phyloP scores from a whole-genome alignment of 1,140 invertebrate species.

The Dreissena polymorpha region DNA sequence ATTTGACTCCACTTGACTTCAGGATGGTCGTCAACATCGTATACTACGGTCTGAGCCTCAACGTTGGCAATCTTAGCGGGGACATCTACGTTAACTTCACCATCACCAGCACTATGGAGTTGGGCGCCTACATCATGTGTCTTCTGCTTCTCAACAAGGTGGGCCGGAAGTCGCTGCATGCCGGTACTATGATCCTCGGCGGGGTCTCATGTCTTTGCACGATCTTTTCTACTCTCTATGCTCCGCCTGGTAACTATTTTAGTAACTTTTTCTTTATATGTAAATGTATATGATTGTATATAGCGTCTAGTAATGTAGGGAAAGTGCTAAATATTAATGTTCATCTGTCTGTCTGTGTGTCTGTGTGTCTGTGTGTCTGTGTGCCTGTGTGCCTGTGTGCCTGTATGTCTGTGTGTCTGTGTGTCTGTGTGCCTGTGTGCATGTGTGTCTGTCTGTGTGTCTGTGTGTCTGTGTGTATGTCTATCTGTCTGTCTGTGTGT shows the following conservation, averaged over 20 bases:
- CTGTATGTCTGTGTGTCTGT: too few species aligned
- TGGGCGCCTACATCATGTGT: constrained; percentile 83
- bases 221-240: constrained; percentile 61
- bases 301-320: too few species aligned
- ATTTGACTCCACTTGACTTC: neutral
- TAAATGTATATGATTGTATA: too few species aligned
- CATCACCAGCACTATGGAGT: constrained; percentile 85
- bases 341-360: too few species aligned
- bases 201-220: constrained; percentile 63
- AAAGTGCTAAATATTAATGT: too few species aligned
- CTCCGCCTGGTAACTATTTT: neutral
- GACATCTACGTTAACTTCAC: constrained; percentile 73
- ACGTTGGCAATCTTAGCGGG: constrained; percentile 64
- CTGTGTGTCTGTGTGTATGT: too few species aligned
- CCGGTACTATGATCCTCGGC: constrained; percentile 82
- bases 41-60: constrained; percentile 81
- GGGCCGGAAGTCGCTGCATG: constrained; percentile 64
- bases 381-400: too few species aligned
- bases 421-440: too few species aligned
- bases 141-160: constrained; percentile 60
- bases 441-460: too few species aligned
- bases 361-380: too few species aligned
- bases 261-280: too few species aligned
- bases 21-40: constrained; percentile 69
- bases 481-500: too few species aligned